phyloP scores from a whole-genome alignment of 64 coral and sea anemone genomes.

The Acropora tenuis region DNA sequence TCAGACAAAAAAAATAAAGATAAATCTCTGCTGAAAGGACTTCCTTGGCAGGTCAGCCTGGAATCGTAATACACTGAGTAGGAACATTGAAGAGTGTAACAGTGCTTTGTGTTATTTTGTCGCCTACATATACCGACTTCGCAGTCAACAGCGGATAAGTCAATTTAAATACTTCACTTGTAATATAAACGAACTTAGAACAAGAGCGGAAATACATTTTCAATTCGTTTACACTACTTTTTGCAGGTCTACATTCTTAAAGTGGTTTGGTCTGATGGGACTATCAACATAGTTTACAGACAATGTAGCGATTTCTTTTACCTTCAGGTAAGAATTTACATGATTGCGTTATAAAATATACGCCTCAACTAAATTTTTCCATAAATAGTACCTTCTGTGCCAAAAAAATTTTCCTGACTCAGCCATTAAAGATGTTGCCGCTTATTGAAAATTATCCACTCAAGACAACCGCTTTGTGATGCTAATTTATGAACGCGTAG shows the following conservation, averaged over 20 bases:
- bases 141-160: no score
- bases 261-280: conserved; percentile 78
- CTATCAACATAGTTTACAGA: conserved; percentile 76
- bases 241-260: conserved; percentile 74
- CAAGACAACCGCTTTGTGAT: not conserved
- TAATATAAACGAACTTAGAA: no score
- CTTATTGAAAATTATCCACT: not conserved
- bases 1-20: no score
- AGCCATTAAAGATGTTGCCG: conserved; percentile 11
- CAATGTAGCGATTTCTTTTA: conserved; percentile 70
- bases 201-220: not conserved
- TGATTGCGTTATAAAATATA: not conserved
- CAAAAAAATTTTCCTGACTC: not conserved
- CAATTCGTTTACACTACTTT: not conserved
- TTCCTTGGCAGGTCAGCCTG: no score
- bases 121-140: no score
- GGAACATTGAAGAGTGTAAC: no score
- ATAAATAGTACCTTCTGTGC: not conserved
- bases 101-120: no score
- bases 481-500: not conserved
- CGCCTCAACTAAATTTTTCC: not conserved
- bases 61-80: no score
- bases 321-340: conserved; percentile 40
- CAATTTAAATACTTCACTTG: no score
- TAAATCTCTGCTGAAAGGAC: no score